A percentile compares a stretch with the other conserved stretches of the same genome.
phyloP scores from a whole-genome alignment of 2,888 invertebrate genomes.

The Leptura quadrifasciata region DNA sequence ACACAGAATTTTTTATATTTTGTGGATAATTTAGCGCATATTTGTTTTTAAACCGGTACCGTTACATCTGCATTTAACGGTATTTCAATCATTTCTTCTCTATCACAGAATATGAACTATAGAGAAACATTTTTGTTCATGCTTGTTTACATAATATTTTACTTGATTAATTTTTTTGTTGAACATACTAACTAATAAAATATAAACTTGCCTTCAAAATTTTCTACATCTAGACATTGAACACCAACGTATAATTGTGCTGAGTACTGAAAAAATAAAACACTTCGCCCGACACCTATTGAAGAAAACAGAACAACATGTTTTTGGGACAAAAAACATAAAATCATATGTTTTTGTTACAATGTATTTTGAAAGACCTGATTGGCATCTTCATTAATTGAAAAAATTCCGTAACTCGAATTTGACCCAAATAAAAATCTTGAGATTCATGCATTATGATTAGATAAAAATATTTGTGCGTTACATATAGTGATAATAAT shows the following conservation, averaged over 20 bases:
- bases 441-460: not conserved
- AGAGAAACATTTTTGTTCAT: too few relatives aligned
- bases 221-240: not conserved
- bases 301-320: not conserved
- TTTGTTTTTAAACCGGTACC: too few relatives aligned
- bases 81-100: too few relatives aligned
- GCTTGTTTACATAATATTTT: too few relatives aligned
- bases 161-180: too few relatives aligned
- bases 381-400: not conserved
- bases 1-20: too few relatives aligned
- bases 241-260: not conserved
- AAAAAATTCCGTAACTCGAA: not conserved
- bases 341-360: not conserved
- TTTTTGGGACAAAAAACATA: not conserved
- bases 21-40: too few relatives aligned
- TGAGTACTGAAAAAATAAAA: not conserved
- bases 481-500: not conserved
- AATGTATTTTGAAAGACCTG: not conserved
- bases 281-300: not conserved
- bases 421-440: conserved; percentile 7
- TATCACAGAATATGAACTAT: too few relatives aligned
- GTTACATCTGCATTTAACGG: too few relatives aligned
- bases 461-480: not conserved
- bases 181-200: too few relatives aligned
- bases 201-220: too few relatives aligned